A percentile compares a stretch with the other conserved stretches of the same genome.
Evolutionary conservation across 2,113 vertebrate species (phyloP).

Genomic region (Sinocyclocheilus anophthalmus): DNA sequence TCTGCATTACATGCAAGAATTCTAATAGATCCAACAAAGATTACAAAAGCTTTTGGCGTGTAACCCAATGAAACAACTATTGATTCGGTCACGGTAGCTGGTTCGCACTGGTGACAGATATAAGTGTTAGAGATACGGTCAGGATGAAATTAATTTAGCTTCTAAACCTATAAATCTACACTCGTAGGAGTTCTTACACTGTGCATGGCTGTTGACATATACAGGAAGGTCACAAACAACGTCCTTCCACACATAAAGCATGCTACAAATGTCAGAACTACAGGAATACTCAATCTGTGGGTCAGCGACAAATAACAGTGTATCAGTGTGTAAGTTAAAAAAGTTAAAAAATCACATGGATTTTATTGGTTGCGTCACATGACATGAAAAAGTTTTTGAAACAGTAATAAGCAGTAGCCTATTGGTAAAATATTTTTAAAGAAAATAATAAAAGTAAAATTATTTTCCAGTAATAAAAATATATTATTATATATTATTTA

Average conservation of each 20-base stretch:
- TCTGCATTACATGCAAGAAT: not conserved
- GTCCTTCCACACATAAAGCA: not conserved
- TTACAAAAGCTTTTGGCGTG: slow-evolving; percentile 26
- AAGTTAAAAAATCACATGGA: not conserved
- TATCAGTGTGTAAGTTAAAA: not conserved
- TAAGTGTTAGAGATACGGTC: slow-evolving; percentile 17
- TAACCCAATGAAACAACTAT: slow-evolving; percentile 6
- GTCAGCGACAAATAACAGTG: not conserved
- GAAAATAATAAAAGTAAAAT: too few species aligned
- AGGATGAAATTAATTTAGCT: slow-evolving; percentile 28
- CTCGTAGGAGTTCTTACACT: not conserved
- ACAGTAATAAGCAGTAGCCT: not conserved
- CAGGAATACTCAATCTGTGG: not conserved
- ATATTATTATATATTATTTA: not conserved
- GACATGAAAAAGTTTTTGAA: not conserved
- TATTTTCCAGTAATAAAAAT: not conserved
- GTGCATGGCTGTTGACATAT: not conserved
- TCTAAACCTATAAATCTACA: slow-evolving; percentile 29
- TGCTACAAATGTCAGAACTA: not conserved
- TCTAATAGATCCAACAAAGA: slow-evolving; percentile 34
- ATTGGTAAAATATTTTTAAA: not conserved
- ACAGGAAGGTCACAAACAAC: not conserved
- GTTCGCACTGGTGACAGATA: not conserved
- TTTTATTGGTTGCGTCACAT: not conserved
- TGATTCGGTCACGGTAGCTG: not conserved